Evolutionary conservation across 1,140 invertebrate genomes (phyloP).

Genomic region (Tetraneura akinire): DNA sequence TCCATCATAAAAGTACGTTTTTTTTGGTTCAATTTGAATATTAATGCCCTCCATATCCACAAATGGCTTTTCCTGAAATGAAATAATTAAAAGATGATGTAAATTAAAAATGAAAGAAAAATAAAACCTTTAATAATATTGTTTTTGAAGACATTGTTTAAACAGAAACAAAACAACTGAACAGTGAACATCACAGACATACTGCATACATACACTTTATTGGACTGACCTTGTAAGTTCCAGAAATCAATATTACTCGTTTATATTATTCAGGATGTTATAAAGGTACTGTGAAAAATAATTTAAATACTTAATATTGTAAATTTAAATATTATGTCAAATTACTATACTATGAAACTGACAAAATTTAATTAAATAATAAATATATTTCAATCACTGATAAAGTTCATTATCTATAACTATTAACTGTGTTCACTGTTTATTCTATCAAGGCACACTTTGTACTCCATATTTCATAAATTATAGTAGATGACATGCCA

Average conservation of each 20-base stretch:
- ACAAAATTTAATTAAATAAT: too few species aligned
- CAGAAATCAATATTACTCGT: slow-evolving; percentile 2
- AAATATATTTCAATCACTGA: too few species aligned
- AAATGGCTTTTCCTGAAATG: slow-evolving; percentile 26
- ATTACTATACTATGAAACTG: too few species aligned
- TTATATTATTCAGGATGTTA: slow-evolving; percentile 10
- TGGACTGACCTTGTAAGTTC: background rate
- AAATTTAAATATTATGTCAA: too few species aligned
- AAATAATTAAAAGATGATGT: background rate
- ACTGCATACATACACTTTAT: background rate
- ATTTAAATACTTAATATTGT: too few species aligned
- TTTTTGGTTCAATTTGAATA: slow-evolving; percentile 31
- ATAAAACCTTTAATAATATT: slow-evolving; percentile 32
- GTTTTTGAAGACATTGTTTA: slow-evolving; percentile 30
- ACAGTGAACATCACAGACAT: background rate
- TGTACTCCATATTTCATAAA: too few species aligned
- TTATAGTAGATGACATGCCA: too few species aligned
- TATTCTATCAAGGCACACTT: too few species aligned
- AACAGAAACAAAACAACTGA: background rate
- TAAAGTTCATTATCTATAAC: too few species aligned
- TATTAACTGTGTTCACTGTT: too few species aligned
- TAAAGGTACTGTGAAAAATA: background rate
- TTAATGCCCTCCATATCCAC: slow-evolving; percentile 9
- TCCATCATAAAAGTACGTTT: slow-evolving; percentile 23
- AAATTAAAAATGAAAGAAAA: background rate